Evolutionary conservation across 2,888 invertebrate genomes (phyloP), one percentile per base, ranked within the genome.

Genomic region (Catocala sponsa): DNA sequence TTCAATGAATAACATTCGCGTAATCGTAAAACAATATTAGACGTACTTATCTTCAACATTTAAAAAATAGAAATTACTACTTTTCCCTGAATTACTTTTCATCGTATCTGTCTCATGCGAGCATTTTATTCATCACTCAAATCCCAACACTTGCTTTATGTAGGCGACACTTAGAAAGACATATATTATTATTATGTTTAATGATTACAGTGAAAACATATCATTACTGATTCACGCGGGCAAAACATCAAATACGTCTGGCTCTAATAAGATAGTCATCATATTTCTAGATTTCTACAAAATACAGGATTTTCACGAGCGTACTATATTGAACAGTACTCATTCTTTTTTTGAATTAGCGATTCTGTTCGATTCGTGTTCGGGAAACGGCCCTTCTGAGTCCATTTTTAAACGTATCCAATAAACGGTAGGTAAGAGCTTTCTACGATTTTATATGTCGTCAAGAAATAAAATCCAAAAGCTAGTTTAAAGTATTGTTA

Each of bases 361-460:
- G 43, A 59, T 70, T 65, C 55, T 52, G 57, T 61, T 52, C 56
- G 59, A 59, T 60, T 60, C 56, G 9, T 32, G 33, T 62, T 55
- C 38, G 44, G 38, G 55, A 43, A 59, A 59, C 49, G 60, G 51
- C 43, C 43, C 25, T 25, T 25, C 25, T 25, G 25, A 25, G 25
- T 25, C 25, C 25, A 2, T 25, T 25, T 25, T 54, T 35, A 48
- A 33, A 61, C 64, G 70, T 70, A 67, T 59, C 59, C 38, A 73
- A 73, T 73, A 73, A 73, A 70, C 60, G 73, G 59, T 66, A 73
- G 73, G 59, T 66, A 73, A 63, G 35, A 38, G 7, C 9, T 38
- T 38, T 38, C 6, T 38, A 38, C 9, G 9, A 38, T 70, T 72
- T 67, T 70, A 57, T 73, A 65, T 67, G 52, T 53, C 11, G 6